Base-by-base conservation (phyloP, 2,888 invertebrate species). In the Stictocephala bisonia region DNA sequence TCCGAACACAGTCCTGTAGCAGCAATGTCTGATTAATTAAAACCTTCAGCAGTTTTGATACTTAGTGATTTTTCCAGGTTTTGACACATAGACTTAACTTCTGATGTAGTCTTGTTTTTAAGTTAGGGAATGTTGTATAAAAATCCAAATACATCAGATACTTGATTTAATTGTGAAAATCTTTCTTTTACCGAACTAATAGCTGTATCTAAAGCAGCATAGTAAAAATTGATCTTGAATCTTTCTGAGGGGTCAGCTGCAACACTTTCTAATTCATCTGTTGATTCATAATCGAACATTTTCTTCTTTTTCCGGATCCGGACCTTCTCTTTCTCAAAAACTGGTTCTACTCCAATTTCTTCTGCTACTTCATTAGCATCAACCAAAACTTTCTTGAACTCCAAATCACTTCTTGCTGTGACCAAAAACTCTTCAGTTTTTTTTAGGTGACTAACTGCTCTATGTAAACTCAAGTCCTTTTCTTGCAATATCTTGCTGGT, bases 301-400 rank as follows among this genome's bases (percentile, higher is more conserved):
- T 3, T 53, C 26, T 53, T 53, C 53, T 27, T 53, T 53, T 53
- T 50, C 20, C 50, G 20, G n/a, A 26, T 53, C 26, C 7, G 26
- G 13, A 6, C 6, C 26, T 20, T 6, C 6, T 26, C 27, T 26
- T 9, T 20, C 13, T 53, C 53, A 53, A 53, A 53, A 24, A 26
- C 26, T 6, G 26, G 1, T 26, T 4, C 26, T 26, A 53, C 27
- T 24, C 26, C 9, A 20, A 53, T 24, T 26, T 53, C 27, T 53
- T 53, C 53, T 11, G 53, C 53, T 6, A 53, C 18, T 27, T 53
- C 27, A 15, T 15, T 53, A 3, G 53, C 53, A 53, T 53, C 53
- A 26, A 53, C 27, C 26, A 53, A n/a, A 20, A n/a, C n/a, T n/a
- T n/a, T n/a, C n/a, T n/a, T n/a, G n/a, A n/a, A 53, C 6, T 53